Base-by-base conservation (phyloP, 2,113 vertebrate species). In the Podiceps cristatus region DNA sequence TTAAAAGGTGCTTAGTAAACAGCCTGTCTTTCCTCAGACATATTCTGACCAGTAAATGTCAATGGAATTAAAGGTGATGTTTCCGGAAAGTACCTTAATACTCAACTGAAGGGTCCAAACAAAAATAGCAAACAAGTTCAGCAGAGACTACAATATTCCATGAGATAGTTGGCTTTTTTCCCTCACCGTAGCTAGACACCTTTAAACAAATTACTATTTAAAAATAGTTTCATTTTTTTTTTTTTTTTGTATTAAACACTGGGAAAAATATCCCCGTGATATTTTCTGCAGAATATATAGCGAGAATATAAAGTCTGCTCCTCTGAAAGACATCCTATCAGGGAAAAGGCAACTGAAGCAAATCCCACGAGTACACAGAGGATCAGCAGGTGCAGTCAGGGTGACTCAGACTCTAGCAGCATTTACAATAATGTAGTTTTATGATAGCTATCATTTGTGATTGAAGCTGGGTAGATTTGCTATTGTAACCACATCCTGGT, bases 41-140 rank as follows among this genome's bases (percentile, higher is more conserved):
- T 86, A 58, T 33, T 84, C 37, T 92, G 76, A 97, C 67, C 89
- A 92, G 79, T 60, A 74, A 87, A 84, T 74, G 25, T 75, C 89
- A 93, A 52, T 13, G 11, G 77, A 79, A 93, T 66, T 58, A 88
- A 94, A 97, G 53, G 68, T 81, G 87, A 94, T 81, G 59, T 74
- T 96, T 96, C 86, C 67, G 29, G 60, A 88, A 97, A 92, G 42
- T 77, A 89, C 87, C 53, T 79, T 68, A 90, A 91, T 23, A 72
- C 4, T 18, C 50, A 95, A 53, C 27, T 71, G 63, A 94, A 94
- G 71, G 73, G 31, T 47, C 37, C 56, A 29, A 64, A 93, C 29
- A 67, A 68, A 94, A 87, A 62, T 76, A 94, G 42, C 50, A 94
- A 98, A 97, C 52, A 95, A 85, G 40, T 95, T 85, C 85, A 93